These are phyloP conservation scores for Chalcis sispes DNA, from an alignment of 2,888 invertebrate species.

Conservation along the genomic window DNA sequence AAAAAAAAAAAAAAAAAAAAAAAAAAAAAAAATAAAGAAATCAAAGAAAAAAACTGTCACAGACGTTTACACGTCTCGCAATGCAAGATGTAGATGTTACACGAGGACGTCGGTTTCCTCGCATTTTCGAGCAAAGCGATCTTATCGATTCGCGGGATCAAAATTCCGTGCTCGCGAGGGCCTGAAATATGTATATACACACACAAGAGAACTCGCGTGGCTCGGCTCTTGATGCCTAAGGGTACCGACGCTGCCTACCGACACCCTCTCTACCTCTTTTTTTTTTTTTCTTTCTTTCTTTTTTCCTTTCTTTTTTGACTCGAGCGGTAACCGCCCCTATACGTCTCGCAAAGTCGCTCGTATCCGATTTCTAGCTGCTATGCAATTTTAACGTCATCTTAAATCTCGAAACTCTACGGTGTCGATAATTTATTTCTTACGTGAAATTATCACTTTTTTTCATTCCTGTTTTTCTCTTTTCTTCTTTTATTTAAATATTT, in stretches of 20 bases:
- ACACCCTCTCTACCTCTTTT: neutral
- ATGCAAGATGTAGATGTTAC: constrained; percentile 37
- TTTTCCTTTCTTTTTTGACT: neutral
- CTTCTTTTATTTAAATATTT: no score
- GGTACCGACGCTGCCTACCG: constrained; percentile 7
- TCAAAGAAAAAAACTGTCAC: no score
- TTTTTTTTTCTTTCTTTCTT: neutral
- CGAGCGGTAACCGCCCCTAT: constrained; percentile 31
- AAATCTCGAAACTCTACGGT: constrained; percentile 12
- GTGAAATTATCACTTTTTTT: neutral
- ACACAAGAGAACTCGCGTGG: no score
- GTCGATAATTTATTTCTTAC: constrained; percentile 42
- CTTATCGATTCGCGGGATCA: constrained; percentile 28
- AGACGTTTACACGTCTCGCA: neutral
- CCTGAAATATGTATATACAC: no score
- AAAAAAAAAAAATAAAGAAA: no score
- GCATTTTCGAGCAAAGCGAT: neutral
- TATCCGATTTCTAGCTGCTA: constrained; percentile 38
- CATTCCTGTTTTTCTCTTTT: constrained; percentile 1
- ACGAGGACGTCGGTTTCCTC: neutral
- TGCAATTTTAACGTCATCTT: constrained; percentile 45
- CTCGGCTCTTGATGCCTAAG: constrained; percentile 20
- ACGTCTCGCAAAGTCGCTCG: constrained; percentile 6
- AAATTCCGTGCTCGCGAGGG: constrained; percentile 34
- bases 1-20: neutral